Evolutionary conservation across 2,888 invertebrate genomes (phyloP).

Genomic region (Myopa tessellatipennis): DNA sequence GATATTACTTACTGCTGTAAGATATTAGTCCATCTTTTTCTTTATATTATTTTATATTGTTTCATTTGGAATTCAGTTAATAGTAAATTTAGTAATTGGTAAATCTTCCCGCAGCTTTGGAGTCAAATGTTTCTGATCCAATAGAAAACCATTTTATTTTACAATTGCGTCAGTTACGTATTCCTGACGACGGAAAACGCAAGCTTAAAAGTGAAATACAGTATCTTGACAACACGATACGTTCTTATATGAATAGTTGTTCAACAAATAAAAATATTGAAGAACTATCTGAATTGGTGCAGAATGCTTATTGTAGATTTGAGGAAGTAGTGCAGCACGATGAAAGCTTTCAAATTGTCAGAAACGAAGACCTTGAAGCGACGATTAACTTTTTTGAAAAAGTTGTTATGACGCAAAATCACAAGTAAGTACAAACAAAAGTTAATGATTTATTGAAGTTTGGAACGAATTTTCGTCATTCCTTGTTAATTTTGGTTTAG

Average conservation of each 20-base stretch:
- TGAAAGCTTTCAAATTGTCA: slow-evolving; percentile 61
- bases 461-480: too few species aligned
- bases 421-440: slow-evolving; percentile 74
- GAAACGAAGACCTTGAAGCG: slow-evolving; percentile 79
- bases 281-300: slow-evolving; percentile 89
- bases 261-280: slow-evolving; percentile 72
- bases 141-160: slow-evolving; percentile 62
- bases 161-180: slow-evolving; percentile 62
- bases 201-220: slow-evolving; percentile 65
- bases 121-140: slow-evolving; percentile 58
- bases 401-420: slow-evolving; percentile 90
- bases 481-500: too few species aligned
- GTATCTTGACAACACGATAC: slow-evolving; percentile 62
- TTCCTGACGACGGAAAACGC: slow-evolving; percentile 66
- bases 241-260: slow-evolving; percentile 58
- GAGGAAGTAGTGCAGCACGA: slow-evolving; percentile 63
- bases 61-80: background rate
- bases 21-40: too few species aligned
- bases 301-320: slow-evolving; percentile 80
- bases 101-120: slow-evolving; percentile 41
- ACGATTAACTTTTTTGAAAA: slow-evolving; percentile 94
- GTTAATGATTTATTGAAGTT: background rate
- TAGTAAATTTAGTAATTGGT: background rate
- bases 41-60: too few species aligned
- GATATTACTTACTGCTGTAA: too few species aligned